Base-by-base conservation (phyloP, 2,113 vertebrate species). In the Archilochus colubris region DNA sequence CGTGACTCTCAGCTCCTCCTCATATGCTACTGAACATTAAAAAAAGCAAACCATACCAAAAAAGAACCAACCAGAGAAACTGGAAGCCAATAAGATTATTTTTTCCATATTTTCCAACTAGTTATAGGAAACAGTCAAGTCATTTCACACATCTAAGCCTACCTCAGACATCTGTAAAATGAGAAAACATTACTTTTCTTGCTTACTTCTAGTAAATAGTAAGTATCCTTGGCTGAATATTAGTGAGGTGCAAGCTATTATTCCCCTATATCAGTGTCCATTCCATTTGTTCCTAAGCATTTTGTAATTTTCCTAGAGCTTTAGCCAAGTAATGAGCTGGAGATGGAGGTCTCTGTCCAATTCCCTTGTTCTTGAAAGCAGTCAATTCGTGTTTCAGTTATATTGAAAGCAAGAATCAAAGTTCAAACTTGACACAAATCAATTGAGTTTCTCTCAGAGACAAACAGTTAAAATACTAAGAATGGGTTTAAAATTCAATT, bases 41-140 rank as follows among this genome's bases (percentile, higher is more conserved):
- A 80, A 51, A 23, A 1, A 0, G 9, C 18, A 48, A 19, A 48
- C 18, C 46, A 18, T 17, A 27, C 30, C 1, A 0, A 12, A 31
- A 19, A 48, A 48, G 6, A 17, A 28, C 16, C 30, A 48, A 48
- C 46, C n/a, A 43, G 20, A 75, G 25, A 48, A 72, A 46, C 0
- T 55, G 18, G 9, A 63, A 90, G 10, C 4, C 36, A 63, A 63
- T 28, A 30, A n/a, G 18, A 33, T 17, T 0, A 21, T 54, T 43
- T 54, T 72, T 88, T 51, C 30, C 13, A 7, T n/a, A 5, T 78
- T 86, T 78, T 90, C 22, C 19, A 86, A 12, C 6, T 11, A 79
- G 16, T 43, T 23, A 58, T 7, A 63, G 16, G n/a, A 72, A 31
- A 44, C 4, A 59, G 6, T 48, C 12, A 57, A 30, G 43, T 31